Percentiles rank a stretch among this genome's conserved stretches.
Conservation (phyloP, 2,113 vertebrate genomes). For the Chrysemys picta region DNA sequence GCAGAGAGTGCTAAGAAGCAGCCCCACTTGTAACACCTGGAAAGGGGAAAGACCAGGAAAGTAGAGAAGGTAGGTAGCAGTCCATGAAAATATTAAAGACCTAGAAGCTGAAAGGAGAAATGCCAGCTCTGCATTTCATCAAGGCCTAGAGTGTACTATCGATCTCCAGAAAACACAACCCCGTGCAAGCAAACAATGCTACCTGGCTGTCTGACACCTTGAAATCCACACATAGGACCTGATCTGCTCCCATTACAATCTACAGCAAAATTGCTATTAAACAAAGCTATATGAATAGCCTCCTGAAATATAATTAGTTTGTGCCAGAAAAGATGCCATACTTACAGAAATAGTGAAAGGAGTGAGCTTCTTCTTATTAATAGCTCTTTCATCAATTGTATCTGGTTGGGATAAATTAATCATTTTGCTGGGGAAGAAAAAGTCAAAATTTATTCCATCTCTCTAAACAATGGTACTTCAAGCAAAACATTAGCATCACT, state of each 20-base stretch:
- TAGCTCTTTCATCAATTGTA: constrained; percentile 96
- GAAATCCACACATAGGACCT: background rate
- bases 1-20: background rate
- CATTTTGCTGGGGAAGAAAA: constrained; percentile 91
- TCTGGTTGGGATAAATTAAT: constrained; percentile 96
- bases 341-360: constrained; percentile 94
- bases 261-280: background rate
- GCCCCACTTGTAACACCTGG: background rate
- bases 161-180: background rate
- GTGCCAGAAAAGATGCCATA: constrained; percentile 38
- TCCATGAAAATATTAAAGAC: background rate
- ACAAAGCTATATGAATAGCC: background rate
- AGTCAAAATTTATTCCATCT: constrained; percentile 37
- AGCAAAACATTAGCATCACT: background rate
- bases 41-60: background rate
- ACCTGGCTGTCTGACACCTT: background rate
- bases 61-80: background rate
- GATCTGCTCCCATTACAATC: background rate
- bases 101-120: background rate
- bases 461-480: background rate
- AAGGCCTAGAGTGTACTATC: background rate
- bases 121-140: background rate
- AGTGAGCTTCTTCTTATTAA: constrained; percentile 94
- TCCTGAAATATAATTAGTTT: background rate
- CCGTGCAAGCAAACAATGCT: background rate